Base-by-base conservation (phyloP, 2,113 vertebrate species). In the Gila orcuttii region DNA sequence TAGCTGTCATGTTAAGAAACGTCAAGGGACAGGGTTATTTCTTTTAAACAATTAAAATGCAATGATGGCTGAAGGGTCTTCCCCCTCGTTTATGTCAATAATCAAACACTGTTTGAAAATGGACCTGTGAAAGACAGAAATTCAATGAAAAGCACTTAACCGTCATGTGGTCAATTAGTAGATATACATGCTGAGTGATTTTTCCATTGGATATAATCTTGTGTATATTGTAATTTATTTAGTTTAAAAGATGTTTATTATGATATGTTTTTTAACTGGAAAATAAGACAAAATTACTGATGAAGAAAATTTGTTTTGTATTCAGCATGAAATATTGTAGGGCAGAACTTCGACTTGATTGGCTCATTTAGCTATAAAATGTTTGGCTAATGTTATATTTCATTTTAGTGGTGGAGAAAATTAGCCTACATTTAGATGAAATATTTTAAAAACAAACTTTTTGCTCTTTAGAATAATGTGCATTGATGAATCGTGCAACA, bases 91-190 rank as follows among this genome's bases (percentile, higher is more conserved):
- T 81, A 9, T 76, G 85, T 83, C 85, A 76, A 39, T 86, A 36
- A 82, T 31, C 42, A 69, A 82, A 82, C 31, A 2, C 25, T 69
- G 19, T 68, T 82, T 50, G n/a, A 17, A 68, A 50, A 64, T 23
- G 8, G n/a, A 68, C 2, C 17, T 69, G 33, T 73, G 57, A 81
- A 82, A 76, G 68, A 78, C 76, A 81, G 33, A 25, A 62, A 19
- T 52, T 88, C 81, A 71, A 81, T 76, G 66, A 31, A 76, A 80
- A 76, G 59, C n/a, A 76, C 42, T 74, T 52, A 84, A 21, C 31
- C 10, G 13, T 39, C 33, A n/a, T 47, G 3, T 50, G 62, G 23
- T 78, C 28, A 69, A 17, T 21, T 39, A 69, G 47, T 31, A 28
- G 45, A 55, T 28, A 55, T 28, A 19, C 28, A 5, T 31, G 64